These are phyloP conservation scores for Parambassis ranga DNA, from an alignment of 2,797 vertebrate species.

Conservation along the genomic window DNA sequence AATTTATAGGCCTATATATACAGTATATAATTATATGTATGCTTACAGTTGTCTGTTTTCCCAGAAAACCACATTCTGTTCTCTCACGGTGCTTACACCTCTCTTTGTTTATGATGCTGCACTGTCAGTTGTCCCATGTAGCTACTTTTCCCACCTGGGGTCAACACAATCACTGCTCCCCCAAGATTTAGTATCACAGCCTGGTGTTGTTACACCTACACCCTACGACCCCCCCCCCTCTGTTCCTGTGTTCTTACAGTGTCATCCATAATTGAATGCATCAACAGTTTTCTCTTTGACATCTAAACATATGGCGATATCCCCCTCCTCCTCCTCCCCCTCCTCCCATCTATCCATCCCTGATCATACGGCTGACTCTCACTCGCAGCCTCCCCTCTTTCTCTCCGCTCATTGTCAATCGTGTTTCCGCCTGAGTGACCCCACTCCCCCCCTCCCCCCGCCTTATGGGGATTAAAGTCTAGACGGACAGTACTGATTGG, in stretches of 20 bases:
- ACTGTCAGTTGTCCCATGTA: conserved; percentile 48
- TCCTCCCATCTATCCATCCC: conserved; percentile 13
- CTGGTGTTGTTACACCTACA: conserved; percentile 36
- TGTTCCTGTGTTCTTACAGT: conserved; percentile 57
- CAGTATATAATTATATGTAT: too few species aligned
- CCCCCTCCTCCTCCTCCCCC: background rate
- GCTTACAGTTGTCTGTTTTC: conserved; percentile 22
- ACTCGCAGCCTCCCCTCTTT: conserved; percentile 6
- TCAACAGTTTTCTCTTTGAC: conserved; percentile 70
- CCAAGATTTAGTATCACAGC: conserved; percentile 59
- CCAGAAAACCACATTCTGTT: background rate
- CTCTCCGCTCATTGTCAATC: conserved; percentile 64
- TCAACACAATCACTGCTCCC: conserved; percentile 32
- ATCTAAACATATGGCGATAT: conserved; percentile 77
- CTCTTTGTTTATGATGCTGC: background rate
- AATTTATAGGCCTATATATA: too few species aligned
- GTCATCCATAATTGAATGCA: conserved; percentile 75
- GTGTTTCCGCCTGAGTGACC: conserved; percentile 67
- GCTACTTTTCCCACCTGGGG: conserved; percentile 54
- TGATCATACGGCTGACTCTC: conserved; percentile 64
- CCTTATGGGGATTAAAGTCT: conserved; percentile 71
- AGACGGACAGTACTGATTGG: conserved; percentile 73
- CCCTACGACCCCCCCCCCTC: background rate
- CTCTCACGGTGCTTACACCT: conserved; percentile 42
- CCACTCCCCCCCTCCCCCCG: conserved; percentile 23